Percentiles rank a stretch among this genome's conserved stretches.
These are phyloP conservation scores for Tarsius wallacei DNA, from an alignment of 2,797 vertebrate genomes.

Conservation along the genomic window DNA sequence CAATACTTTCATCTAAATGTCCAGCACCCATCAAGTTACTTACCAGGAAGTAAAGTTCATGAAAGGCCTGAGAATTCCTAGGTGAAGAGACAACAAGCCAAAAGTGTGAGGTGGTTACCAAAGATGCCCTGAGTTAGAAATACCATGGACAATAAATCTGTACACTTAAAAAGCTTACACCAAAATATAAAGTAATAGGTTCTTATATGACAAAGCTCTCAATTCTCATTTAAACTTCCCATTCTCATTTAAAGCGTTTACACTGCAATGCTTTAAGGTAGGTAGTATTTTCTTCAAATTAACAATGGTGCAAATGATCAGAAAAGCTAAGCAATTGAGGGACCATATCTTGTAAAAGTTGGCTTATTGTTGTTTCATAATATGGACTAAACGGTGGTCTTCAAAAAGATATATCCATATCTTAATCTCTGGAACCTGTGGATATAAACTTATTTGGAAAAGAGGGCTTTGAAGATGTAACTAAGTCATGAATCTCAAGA, in stretches of 20 bases:
- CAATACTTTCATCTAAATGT: slow-evolving; percentile 7
- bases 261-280: not conserved
- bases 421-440: not conserved
- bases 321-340: not conserved
- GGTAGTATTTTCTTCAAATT: not conserved
- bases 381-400: not conserved
- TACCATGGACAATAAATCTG: not conserved
- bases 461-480: not conserved
- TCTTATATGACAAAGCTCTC: not conserved
- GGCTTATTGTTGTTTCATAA: not conserved
- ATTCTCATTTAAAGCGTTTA: not conserved
- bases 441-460: not conserved
- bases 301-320: not conserved
- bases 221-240: slow-evolving; percentile 23
- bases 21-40: not conserved
- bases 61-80: not conserved
- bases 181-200: not conserved
- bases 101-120: not conserved
- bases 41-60: slow-evolving; percentile 21
- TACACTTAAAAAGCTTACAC: not conserved
- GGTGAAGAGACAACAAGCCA: not conserved
- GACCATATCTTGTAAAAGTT: not conserved
- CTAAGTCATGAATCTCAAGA: not conserved
- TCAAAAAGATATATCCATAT: not conserved
- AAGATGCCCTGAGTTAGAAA: not conserved